Percentiles rank a stretch among this genome's conserved stretches.
phyloP scores from a whole-genome alignment of 2,113 vertebrate genomes.

The Aramus guarauna region DNA sequence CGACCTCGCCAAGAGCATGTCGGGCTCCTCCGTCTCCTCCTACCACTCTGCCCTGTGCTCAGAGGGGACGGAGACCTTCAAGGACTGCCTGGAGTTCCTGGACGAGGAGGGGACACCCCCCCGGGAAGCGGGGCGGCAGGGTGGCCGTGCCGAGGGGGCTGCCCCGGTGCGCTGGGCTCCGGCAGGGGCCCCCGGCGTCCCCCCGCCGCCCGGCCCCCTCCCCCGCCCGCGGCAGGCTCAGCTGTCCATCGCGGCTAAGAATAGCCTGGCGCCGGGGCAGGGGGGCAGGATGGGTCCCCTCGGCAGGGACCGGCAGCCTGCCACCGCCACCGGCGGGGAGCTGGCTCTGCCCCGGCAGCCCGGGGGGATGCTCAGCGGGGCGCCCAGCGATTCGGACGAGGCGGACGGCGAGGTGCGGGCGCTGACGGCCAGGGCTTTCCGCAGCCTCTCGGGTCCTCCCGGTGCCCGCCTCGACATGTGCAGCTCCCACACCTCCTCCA shows the following conservation, averaged over 20 bases:
- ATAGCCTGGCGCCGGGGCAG: slow-evolving; percentile 78
- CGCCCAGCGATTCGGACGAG: slow-evolving; percentile 80
- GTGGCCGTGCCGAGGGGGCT: not conserved
- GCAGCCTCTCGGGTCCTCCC: slow-evolving; percentile 76
- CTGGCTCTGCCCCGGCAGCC: not conserved
- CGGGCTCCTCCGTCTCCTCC: slow-evolving; percentile 81
- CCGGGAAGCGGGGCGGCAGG: not conserved
- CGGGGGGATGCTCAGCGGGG: not conserved
- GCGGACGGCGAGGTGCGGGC: slow-evolving; percentile 84
- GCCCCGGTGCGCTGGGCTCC: not conserved
- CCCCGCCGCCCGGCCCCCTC: not conserved
- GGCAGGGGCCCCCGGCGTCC: not conserved
- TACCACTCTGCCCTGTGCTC: slow-evolving; percentile 87
- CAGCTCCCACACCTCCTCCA: slow-evolving; percentile 82
- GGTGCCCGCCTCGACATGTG: slow-evolving; percentile 81
- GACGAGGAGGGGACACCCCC: slow-evolving; percentile 61
- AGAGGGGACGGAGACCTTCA: slow-evolving; percentile 62
- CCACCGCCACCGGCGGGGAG: slow-evolving; percentile 8
- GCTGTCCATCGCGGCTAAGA: slow-evolving; percentile 85
- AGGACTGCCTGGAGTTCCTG: slow-evolving; percentile 79
- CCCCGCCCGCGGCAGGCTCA: slow-evolving; percentile 79
- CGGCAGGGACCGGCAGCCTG: slow-evolving; percentile 70
- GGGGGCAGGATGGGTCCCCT: slow-evolving; percentile 74
- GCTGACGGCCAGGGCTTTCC: slow-evolving; percentile 78
- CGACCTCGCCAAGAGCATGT: slow-evolving; percentile 63